phyloP scores from a whole-genome alignment of 30 jellyfish, hydroid and myxozoan species.

The Chrysaora quinquecirrha region DNA sequence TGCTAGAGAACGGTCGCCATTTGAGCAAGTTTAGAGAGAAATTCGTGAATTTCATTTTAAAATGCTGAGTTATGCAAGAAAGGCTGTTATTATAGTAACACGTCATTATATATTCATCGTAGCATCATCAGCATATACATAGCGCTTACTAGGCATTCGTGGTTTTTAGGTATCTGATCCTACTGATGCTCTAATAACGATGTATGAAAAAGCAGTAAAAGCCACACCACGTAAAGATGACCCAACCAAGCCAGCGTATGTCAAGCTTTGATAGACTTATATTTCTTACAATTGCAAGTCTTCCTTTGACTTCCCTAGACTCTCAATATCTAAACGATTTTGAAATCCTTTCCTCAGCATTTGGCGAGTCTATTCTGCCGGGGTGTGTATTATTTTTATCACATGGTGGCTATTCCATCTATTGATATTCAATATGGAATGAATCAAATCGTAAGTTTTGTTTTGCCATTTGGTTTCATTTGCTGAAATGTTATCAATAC shows the following conservation, averaged over 20 bases:
- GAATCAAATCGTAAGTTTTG: slow-evolving; percentile 50
- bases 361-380: slow-evolving; percentile 71
- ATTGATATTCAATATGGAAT: slow-evolving; percentile 65
- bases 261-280: neutral
- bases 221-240: slow-evolving; percentile 19
- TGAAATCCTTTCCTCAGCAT: too few relatives aligned
- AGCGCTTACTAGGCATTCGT: too few relatives aligned
- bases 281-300: neutral
- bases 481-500: neutral
- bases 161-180: too few relatives aligned
- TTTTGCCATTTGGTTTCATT: neutral
- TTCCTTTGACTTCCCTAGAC: neutral
- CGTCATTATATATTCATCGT: too few relatives aligned
- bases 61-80: too few relatives aligned
- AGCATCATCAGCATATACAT: too few relatives aligned
- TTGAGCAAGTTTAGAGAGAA: too few relatives aligned
- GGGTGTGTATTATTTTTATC: slow-evolving; percentile 78
- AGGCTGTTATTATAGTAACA: too few relatives aligned
- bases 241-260: slow-evolving; percentile 30
- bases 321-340: neutral
- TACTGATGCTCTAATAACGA: slow-evolving; percentile 27
- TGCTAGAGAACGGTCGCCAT: too few relatives aligned
- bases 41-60: too few relatives aligned
- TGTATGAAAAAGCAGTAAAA: slow-evolving; percentile 49
- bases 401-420: slow-evolving; percentile 74